Conservation (phyloP, 2,888 invertebrate genomes). For the Thereva unica region DNA sequence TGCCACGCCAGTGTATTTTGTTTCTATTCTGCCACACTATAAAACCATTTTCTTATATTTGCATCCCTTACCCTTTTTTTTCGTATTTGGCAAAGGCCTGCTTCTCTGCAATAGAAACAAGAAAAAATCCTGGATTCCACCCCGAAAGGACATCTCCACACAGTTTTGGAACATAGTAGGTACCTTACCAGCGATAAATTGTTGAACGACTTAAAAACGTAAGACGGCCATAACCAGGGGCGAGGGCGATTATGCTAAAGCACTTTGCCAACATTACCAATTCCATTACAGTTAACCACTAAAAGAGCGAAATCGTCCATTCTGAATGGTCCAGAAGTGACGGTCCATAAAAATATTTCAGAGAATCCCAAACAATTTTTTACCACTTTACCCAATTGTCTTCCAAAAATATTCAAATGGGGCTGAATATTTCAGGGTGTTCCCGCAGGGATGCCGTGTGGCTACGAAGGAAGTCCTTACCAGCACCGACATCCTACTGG, state of each 20-base stretch:
- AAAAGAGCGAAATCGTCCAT: conserved; percentile 19
- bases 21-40: too few relatives aligned
- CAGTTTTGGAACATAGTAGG: not conserved
- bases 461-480: not conserved
- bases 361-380: conserved; percentile 37
- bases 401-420: conserved; percentile 36
- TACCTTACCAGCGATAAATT: conserved; percentile 1
- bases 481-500: conserved; percentile 5
- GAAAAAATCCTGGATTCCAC: too few relatives aligned
- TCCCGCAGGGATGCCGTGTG: conserved; percentile 7
- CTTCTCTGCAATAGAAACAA: too few relatives aligned
- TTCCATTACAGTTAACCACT: conserved; percentile 34
- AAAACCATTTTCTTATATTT: too few relatives aligned
- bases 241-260: conserved; percentile 38
- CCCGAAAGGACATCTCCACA: too few relatives aligned
- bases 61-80: too few relatives aligned
- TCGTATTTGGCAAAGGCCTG: too few relatives aligned
- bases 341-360: conserved; percentile 36
- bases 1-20: too few relatives aligned
- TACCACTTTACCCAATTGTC: conserved; percentile 38
- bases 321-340: conserved; percentile 29
- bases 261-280: conserved; percentile 36
- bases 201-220: not conserved
- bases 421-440: conserved; percentile 29
- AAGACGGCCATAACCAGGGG: conserved; percentile 18